phyloP scores from a whole-genome alignment of 2,888 invertebrate species.

The Parnassius mnemosyne region DNA sequence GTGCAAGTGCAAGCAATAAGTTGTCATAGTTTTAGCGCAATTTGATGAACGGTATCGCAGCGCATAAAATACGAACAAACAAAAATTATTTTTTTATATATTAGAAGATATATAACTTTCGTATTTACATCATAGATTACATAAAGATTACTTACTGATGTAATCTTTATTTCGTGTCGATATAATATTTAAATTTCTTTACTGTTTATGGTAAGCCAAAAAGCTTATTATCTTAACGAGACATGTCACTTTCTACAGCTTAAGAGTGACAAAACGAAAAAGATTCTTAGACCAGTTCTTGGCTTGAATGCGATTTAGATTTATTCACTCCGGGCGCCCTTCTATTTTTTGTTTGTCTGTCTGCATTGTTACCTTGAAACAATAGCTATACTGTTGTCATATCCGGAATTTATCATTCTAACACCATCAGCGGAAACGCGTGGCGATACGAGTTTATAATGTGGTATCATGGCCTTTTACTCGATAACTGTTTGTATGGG shows the following conservation, averaged over 20 bases:
- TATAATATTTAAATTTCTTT: constrained; percentile 8
- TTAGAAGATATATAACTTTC: too few species aligned
- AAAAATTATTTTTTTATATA: too few species aligned
- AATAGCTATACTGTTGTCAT: constrained; percentile 69
- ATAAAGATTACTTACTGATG: background rate
- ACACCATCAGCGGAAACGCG: constrained; percentile 75
- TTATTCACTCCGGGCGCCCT: constrained; percentile 64
- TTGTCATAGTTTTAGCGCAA: too few species aligned
- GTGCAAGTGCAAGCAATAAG: too few species aligned
- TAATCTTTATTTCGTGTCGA: constrained; percentile 7
- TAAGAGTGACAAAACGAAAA: constrained; percentile 31
- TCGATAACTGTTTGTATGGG: constrained; percentile 59
- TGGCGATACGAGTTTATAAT: constrained; percentile 76
- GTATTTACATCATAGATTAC: background rate
- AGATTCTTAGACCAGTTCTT: constrained; percentile 55
- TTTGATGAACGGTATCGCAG: too few species aligned
- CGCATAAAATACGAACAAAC: too few species aligned
- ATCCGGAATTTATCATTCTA: constrained; percentile 78
- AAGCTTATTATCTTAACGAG: constrained; percentile 19
- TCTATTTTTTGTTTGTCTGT: constrained; percentile 62
- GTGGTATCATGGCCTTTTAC: constrained; percentile 69
- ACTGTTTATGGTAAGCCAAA: constrained; percentile 19
- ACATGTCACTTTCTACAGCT: constrained; percentile 25
- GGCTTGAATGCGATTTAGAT: constrained; percentile 65
- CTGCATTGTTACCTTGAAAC: constrained; percentile 73